A percentile compares a stretch with the other conserved stretches of the same genome.
Evolutionary conservation across 1,140 invertebrate genomes (phyloP).

Genomic region (Colletes latitarsis): DNA sequence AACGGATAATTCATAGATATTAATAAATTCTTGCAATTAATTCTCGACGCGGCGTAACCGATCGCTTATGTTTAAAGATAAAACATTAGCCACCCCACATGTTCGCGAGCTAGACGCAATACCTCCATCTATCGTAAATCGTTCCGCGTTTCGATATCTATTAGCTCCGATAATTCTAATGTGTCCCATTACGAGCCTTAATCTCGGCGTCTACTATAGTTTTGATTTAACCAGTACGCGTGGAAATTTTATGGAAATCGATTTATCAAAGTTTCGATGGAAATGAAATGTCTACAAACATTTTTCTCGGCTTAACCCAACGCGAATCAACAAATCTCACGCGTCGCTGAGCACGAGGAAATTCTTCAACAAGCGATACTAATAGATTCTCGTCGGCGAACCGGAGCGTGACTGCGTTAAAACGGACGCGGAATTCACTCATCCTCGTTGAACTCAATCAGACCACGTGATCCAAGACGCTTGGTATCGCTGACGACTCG

Average conservation of each 20-base stretch:
- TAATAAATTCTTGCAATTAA: conserved; percentile 48
- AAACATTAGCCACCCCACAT: conserved; percentile 4
- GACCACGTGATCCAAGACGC: conserved; percentile 30
- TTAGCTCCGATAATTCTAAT: background rate
- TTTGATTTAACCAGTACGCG: background rate
- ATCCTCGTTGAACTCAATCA: conserved; percentile 32
- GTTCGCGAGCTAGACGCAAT: background rate
- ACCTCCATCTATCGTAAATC: background rate
- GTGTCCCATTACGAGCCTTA: background rate
- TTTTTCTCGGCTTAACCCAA: background rate
- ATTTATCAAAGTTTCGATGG: background rate
- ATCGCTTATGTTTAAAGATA: conserved; percentile 44
- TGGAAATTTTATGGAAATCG: background rate
- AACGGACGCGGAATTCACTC: background rate
- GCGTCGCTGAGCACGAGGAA: background rate
- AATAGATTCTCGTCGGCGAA: conserved; percentile 18
- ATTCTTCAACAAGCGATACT: background rate
- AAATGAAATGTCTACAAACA: background rate
- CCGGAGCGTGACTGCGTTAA: background rate
- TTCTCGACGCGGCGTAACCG: conserved; percentile 20
- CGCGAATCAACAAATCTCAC: conserved; percentile 30
- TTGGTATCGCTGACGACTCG: too few relatives aligned
- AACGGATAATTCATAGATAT: conserved; percentile 59
- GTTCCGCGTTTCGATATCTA: conserved; percentile 10
- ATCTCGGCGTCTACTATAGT: background rate